phyloP scores from a whole-genome alignment of 2,797 vertebrate genomes.

The Nyctibius grandis region DNA sequence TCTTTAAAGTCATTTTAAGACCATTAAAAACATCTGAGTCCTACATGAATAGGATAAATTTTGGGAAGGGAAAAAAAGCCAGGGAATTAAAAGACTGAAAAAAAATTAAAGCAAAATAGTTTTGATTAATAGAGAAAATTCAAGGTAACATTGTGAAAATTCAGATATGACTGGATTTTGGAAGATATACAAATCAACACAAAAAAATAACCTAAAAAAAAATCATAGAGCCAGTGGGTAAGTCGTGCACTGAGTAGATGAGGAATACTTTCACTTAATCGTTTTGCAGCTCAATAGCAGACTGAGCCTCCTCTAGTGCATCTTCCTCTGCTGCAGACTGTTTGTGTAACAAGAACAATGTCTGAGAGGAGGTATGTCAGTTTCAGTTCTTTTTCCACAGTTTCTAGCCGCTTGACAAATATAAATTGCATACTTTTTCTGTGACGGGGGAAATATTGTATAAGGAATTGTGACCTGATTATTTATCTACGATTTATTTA shows the following conservation, averaged over 20 bases:
- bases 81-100: neutral
- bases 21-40: neutral
- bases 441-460: neutral
- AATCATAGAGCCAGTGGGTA: neutral
- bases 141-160: neutral
- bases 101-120: neutral
- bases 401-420: neutral
- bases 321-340: neutral
- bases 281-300: neutral
- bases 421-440: neutral
- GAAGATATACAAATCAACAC: neutral
- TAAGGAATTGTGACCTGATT: neutral
- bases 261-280: neutral
- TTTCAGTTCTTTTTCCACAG: neutral
- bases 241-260: neutral
- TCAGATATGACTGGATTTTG: neutral
- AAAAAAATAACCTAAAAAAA: neutral
- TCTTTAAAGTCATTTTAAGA: neutral
- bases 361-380: neutral
- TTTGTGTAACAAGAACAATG: neutral
- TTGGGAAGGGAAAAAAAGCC: neutral
- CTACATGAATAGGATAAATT: neutral
- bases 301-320: neutral
- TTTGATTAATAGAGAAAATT: neutral
- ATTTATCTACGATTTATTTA: slow-evolving; percentile 10